Base-by-base conservation (phyloP, 2,888 invertebrate species). In the Diadegma fenestrale region DNA sequence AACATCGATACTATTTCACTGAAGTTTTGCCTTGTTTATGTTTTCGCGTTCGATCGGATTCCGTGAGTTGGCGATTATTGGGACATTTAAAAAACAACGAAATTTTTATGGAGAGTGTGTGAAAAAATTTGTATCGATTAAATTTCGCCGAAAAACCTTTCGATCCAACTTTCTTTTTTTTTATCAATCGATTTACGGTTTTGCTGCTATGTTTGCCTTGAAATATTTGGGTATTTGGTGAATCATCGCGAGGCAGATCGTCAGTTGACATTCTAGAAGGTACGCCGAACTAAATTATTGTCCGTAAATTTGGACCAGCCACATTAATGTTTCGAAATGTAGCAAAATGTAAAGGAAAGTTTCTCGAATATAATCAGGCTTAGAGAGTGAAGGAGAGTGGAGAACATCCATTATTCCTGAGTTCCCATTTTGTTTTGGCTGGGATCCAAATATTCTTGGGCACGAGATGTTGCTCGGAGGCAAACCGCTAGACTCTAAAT, bases 401-500 rank as follows among this genome's bases (percentile, higher is more conserved):
- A 26, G 43, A 68, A 61, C 54, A 37, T 72, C 71, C 17, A 75
- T 82, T 76, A 85, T 82, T 82, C 48, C 54, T 19, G 51, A 80
- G 51, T 71, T 79, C 82, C 61, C 63, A 51, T 82, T 80, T 72
- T 71, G 30, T 17, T 79, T 54, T 79, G 82, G 85, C 80, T 17
- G 26, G 12, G 33, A 22, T 85, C 81, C 85, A 82, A 68, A 61
- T 77, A 43, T 63, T 48, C 58, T 54, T 51, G 51, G 41, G 71
- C 45, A 66, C 68, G 45, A 54, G 82, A 73, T 77, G 66, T 76
- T 72, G 68, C 43, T 22, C 5, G 19, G 45, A 30, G 37, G 69
- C 54, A 33, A 68, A 63, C 30, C 26, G 22, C 78, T 45, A 69
- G 64, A 75, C 71, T 73, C 2, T 54, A 61, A 78, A 85, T 81